phyloP scores from a whole-genome alignment of 2,888 invertebrate genomes.

The Diarsia rubi region DNA sequence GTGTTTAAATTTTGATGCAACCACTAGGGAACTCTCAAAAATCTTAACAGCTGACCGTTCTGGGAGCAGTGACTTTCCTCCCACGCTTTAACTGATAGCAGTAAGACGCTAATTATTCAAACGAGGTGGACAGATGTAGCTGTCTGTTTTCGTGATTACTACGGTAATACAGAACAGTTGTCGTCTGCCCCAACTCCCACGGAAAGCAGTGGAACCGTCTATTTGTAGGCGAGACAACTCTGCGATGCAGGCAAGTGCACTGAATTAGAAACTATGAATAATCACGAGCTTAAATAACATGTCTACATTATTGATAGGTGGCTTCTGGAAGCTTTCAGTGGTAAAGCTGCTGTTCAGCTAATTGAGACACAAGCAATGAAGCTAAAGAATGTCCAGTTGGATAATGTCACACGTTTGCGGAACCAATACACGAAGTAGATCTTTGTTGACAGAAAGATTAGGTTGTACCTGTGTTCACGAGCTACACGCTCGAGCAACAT shows the following conservation, averaged over 20 bases:
- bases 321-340: constrained; percentile 24
- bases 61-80: constrained; percentile 19
- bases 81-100: not conserved
- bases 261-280: constrained; percentile 50
- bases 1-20: not conserved
- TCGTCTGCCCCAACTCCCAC: constrained; percentile 38
- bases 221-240: constrained; percentile 35
- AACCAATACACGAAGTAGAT: not conserved
- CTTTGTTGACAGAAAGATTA: not conserved
- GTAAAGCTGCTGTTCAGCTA: not conserved
- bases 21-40: not conserved
- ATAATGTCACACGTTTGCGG: not conserved
- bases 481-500: not conserved
- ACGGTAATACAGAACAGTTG: constrained; percentile 18
- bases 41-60: not conserved
- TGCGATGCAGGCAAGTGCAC: constrained; percentile 31
- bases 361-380: not conserved
- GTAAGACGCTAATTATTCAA: constrained; percentile 17
- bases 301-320: constrained; percentile 34
- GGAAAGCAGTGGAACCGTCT: constrained; percentile 32
- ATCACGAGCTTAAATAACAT: constrained; percentile 32
- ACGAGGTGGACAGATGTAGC: constrained; percentile 15
- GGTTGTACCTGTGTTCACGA: not conserved
- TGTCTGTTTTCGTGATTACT: constrained; percentile 14
- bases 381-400: not conserved